These are phyloP conservation scores for Hippasteria phrygiana DNA, from an alignment of 53 echinoderm and acorn worm genomes.

Conservation along the genomic window DNA sequence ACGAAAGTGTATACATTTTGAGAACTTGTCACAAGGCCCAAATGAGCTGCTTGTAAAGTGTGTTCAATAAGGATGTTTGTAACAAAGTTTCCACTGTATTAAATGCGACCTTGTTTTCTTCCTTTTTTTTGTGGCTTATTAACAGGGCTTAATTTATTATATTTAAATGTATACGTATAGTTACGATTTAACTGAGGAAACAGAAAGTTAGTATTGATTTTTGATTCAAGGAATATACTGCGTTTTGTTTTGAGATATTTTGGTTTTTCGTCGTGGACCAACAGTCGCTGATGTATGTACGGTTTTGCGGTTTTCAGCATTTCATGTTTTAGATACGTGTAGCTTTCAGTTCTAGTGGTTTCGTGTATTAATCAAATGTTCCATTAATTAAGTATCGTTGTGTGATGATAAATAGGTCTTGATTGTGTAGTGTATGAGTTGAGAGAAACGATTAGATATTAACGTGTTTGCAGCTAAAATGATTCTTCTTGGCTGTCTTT, in stretches of 20 bases:
- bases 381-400: background rate
- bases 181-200: conserved; percentile 5
- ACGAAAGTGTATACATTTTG: background rate
- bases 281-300: conserved; percentile 39
- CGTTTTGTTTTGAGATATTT: conserved; percentile 1
- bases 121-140: conserved; percentile 8
- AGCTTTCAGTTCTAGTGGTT: background rate
- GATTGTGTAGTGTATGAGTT: background rate
- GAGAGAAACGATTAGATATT: background rate
- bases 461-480: background rate
- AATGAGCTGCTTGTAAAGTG: conserved; percentile 11
- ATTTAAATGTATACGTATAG: conserved; percentile 53
- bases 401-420: background rate
- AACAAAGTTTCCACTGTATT: conserved; percentile 35
- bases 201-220: background rate
- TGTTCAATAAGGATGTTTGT: conserved; percentile 38
- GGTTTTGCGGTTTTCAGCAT: conserved; percentile 2
- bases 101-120: conserved; percentile 1
- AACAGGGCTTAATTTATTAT: conserved; percentile 57
- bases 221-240: background rate
- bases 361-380: background rate
- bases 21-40: background rate
- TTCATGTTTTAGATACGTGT: background rate
- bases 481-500: background rate
- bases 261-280: conserved; percentile 28